phyloP scores from a whole-genome alignment of 2,113 vertebrate species.

The Galeopterus variegatus region DNA sequence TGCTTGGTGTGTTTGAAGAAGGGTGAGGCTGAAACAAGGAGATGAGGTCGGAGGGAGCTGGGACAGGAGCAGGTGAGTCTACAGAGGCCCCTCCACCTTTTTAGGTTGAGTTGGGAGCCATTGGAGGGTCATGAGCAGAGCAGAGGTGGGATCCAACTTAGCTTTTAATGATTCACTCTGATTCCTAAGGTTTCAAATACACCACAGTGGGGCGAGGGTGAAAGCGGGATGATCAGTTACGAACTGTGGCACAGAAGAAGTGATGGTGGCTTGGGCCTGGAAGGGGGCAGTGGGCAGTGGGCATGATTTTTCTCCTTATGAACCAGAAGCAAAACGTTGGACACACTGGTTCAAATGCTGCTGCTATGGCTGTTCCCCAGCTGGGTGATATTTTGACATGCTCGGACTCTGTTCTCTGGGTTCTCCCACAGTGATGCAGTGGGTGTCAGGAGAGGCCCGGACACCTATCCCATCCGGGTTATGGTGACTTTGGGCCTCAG shows the following conservation, averaged over 20 bases:
- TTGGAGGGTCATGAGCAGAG: not conserved
- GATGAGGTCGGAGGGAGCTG: not conserved
- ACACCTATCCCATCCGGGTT: not conserved
- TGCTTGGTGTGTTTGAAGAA: not conserved
- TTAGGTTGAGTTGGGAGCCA: no score
- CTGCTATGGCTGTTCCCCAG: not conserved
- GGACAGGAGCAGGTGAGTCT: not conserved
- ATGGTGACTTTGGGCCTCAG: not conserved
- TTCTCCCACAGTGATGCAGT: not conserved
- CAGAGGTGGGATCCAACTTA: not conserved
- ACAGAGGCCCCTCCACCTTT: not conserved
- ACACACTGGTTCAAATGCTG: not conserved
- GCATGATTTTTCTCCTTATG: no score
- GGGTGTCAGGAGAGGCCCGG: not conserved
- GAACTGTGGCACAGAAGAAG: not conserved
- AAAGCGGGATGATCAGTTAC: not conserved
- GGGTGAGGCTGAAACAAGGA: not conserved
- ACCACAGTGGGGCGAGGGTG: not conserved
- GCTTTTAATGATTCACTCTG: not conserved
- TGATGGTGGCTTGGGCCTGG: not conserved
- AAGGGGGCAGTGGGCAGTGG: no score
- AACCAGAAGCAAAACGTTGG: not conserved
- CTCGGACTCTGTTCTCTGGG: not conserved
- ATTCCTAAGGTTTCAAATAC: not conserved
- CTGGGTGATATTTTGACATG: not conserved